Base-by-base conservation (phyloP, 2,797 vertebrate species). In the Heteromormyrus szaboi region DNA sequence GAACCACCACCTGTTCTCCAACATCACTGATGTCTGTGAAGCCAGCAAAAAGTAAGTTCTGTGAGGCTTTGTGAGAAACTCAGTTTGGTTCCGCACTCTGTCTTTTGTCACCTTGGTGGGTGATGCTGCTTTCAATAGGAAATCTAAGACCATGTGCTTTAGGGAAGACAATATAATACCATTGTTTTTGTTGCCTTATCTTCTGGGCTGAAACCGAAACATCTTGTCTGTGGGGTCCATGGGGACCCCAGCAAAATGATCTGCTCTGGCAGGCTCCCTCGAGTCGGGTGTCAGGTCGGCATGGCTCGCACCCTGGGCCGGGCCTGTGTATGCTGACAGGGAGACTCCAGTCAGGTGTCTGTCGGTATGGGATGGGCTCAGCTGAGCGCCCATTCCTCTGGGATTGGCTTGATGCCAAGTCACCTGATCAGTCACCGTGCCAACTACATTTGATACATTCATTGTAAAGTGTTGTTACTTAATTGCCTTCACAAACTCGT, bases 1-100 rank as follows among this genome's bases (percentile, higher is more conserved):
- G 90, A 97, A 94, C 93, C 99, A 99, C 90, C 99, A 99, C 93
- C 98, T 99, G 54, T 99, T 99, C 94, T 99, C 99, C 92, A 99
- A 99, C 90, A 99, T 99, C 91, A 91, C 94, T 0, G 99, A 99
- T 1, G 98, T 99, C 91, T 97, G 96, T 0, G 97, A 98, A 91
- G 97, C 98, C 0, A 99, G 99, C 94, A 98, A 97, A 93, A 99
- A 97, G 99, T 99, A 94, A 95, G 97, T 89, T 29, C 9, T 59
- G 9, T 56, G n/a, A n/a, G n/a, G 8, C 14, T 56, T 56, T 53
- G 56, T 51, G 4, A 44, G 17, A 79, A 79, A 46, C 72, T 2
- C 37, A 9, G 50, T 14, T 51, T 51, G 79, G 46, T 48, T 84
- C 81, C 12, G n/a, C 79, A 22, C 79, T 84, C 79, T 5, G 79